Evolutionary conservation across 2,888 invertebrate species (phyloP).

Genomic region (Melipona bicolor): DNA sequence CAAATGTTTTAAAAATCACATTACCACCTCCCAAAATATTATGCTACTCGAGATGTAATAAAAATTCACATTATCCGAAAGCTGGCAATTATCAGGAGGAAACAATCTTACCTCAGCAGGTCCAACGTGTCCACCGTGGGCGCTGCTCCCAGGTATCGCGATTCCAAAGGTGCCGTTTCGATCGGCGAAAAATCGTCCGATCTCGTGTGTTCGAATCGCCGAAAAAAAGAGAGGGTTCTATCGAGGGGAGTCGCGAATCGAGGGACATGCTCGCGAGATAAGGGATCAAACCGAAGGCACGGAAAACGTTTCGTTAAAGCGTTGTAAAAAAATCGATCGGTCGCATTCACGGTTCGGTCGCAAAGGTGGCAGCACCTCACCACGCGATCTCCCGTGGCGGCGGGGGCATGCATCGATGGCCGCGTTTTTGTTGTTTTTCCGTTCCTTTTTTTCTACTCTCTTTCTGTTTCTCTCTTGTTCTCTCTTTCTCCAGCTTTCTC

Average conservation of each 20-base stretch:
- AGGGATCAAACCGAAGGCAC: slow-evolving; percentile 17
- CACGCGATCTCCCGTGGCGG: slow-evolving; percentile 72
- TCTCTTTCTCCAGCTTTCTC: neutral
- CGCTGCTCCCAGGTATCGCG: neutral
- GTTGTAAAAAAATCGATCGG: slow-evolving; percentile 75
- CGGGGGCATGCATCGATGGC: slow-evolving; percentile 80
- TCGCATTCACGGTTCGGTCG: slow-evolving; percentile 75
- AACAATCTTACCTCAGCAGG: slow-evolving; percentile 29
- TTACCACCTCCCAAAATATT: too few species aligned
- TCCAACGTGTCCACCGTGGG: slow-evolving; percentile 2
- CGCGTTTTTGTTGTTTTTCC: slow-evolving; percentile 82
- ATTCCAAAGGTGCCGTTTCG: neutral
- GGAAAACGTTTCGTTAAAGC: slow-evolving; percentile 17
- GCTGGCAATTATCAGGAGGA: neutral
- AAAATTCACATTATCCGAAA: neutral
- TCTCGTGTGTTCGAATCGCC: neutral
- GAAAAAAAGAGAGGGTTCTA: neutral
- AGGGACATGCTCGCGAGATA: slow-evolving; percentile 14
- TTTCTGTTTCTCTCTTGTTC: slow-evolving; percentile 1
- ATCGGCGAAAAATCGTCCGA: slow-evolving; percentile 17
- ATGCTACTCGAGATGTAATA: neutral
- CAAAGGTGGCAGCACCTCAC: slow-evolving; percentile 82
- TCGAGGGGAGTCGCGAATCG: slow-evolving; percentile 3
- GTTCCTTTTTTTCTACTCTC: slow-evolving; percentile 34
- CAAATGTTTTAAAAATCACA: neutral